These are phyloP conservation scores for Macrostomum lignano DNA, from an alignment of 1,140 invertebrate species.

Conservation along the genomic window DNA sequence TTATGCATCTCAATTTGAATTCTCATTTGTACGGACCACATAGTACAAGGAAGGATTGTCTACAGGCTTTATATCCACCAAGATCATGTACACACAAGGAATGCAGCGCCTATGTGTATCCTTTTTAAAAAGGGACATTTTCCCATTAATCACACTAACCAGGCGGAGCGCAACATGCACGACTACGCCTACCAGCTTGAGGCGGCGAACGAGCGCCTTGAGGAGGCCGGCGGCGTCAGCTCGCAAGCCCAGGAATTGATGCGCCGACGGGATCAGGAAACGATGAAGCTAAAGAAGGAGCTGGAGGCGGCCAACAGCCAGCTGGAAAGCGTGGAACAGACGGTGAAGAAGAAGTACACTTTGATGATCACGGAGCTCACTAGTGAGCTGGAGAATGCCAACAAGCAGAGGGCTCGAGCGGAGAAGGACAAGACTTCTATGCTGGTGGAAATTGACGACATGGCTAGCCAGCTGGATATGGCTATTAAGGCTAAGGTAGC, in stretches of 20 bases:
- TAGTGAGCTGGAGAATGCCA: slow-evolving; percentile 22
- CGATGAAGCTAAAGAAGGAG: slow-evolving; percentile 22
- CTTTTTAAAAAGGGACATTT: neutral
- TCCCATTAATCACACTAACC: slow-evolving; percentile 8
- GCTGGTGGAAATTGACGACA: slow-evolving; percentile 22
- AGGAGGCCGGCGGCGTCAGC: slow-evolving; percentile 17
- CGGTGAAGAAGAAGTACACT: slow-evolving; percentile 20
- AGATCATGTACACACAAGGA: too few species aligned
- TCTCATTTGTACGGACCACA: too few species aligned
- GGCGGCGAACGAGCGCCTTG: slow-evolving; percentile 17
- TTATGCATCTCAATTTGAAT: too few species aligned
- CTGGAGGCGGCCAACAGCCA: slow-evolving; percentile 16
- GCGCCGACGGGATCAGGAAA: slow-evolving; percentile 20
- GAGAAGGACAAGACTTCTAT: slow-evolving; percentile 25
- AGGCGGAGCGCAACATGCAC: slow-evolving; percentile 20
- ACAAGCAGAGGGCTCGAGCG: slow-evolving; percentile 17
- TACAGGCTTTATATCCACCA: too few species aligned
- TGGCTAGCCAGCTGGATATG: slow-evolving; percentile 16
- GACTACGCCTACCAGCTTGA: slow-evolving; percentile 18
- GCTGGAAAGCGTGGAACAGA: slow-evolving; percentile 16
- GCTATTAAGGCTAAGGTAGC: slow-evolving; percentile 18
- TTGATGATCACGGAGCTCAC: slow-evolving; percentile 21
- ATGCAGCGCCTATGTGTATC: too few species aligned
- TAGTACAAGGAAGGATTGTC: too few species aligned
- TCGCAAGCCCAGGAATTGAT: slow-evolving; percentile 14